Evolutionary conservation across 2,113 vertebrate species (phyloP), one percentile per base, ranked within the genome.

Genomic region (Petrocephalus zakoni): DNA sequence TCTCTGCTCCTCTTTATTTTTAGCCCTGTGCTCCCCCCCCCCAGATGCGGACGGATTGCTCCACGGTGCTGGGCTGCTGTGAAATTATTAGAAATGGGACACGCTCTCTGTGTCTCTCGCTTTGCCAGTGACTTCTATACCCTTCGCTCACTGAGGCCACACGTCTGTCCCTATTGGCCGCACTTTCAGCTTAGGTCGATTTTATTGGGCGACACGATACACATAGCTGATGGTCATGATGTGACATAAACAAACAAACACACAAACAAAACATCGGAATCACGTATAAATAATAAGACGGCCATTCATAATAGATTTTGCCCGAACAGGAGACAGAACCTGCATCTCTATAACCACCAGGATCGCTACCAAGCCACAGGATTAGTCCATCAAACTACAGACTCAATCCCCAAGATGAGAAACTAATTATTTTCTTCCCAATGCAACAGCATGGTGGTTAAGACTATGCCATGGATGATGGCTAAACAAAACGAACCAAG

Each of bases 11-110:
- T 84, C 84, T 85, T 90, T 93, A 91, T 93, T 92, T 93, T 92
- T 94, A 92, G 92, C 92, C 91, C 92, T 91, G 91, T 92, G 92
- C 92, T 91, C 91, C 91, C 91, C 91, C 91, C 92, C 93, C 93
- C 92, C 88, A 93, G 93, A 93, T 93, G 91, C 91, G 92, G 90
- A 91, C 90, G 88, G 90, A 90, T 89, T 90, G 89, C 52, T 91
- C 90, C 91, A 87, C 90, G 88, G 87, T 91, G 90, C 90, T 82
- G 89, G 93, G 89, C 91, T 92, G 90, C 91, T 89, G 91, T 90
- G 83, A 87, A 89, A 86, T 68, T 92, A 92, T 91, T 92, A 92
- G 85, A 93, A 90, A 92, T 64, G 87, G 90, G 87, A 87, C 46
- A 51, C 42, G 21, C 84, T 53, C 85, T 87, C 55, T 25, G 55